Evolutionary conservation across 1,140 invertebrate genomes (phyloP), one percentile per base, ranked within the genome.

Genomic region (Drosophila albomicans): DNA sequence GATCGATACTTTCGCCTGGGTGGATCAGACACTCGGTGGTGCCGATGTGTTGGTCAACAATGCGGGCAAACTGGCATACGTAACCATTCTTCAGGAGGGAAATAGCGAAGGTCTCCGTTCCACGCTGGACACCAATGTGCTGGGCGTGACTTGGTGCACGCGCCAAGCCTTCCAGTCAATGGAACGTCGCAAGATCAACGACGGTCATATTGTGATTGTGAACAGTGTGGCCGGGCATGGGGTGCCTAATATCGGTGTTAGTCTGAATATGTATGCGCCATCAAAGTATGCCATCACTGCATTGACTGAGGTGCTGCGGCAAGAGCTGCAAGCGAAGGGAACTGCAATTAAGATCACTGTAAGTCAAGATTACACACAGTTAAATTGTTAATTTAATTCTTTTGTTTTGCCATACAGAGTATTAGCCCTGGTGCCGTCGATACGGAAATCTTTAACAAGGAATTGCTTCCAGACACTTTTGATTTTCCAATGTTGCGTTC

Each of bases 31-130:
- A 0, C 92, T 95, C 25, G 95, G 95, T 4, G 94, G 94, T 1
- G 92, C 96, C 1, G 94, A 96, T 78, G 92, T 97, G 5, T 93
- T 96, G 20, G 93, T 97, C 28, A 97, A 97, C 87, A 96, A 96
- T 88, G 96, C 96, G 1, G 96, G 95, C 1, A 79, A 95, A 1
- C 75, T 92, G 32, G 69, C 69, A 35, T 0, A 2, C 0, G 54
- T 54, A 0, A 20, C 46, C 13, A 43, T 80, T 11, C n/a, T 59
- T 1, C 41, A 15, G 11, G 66, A 65, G n/a, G 64, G 61, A 35
- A 80, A 80, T 46, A 25, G 52, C 1, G 62, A 45, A 45, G 63
- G 70, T 65, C 15, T 80, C 13, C 61, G 58, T 4, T 66, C 45
- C 28, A 49, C 66, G 72, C 96, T 62, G 94, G 79, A 96, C 35